Evolutionary conservation across 2,888 invertebrate species (phyloP).

Genomic region (Habroteleia sp.): DNA sequence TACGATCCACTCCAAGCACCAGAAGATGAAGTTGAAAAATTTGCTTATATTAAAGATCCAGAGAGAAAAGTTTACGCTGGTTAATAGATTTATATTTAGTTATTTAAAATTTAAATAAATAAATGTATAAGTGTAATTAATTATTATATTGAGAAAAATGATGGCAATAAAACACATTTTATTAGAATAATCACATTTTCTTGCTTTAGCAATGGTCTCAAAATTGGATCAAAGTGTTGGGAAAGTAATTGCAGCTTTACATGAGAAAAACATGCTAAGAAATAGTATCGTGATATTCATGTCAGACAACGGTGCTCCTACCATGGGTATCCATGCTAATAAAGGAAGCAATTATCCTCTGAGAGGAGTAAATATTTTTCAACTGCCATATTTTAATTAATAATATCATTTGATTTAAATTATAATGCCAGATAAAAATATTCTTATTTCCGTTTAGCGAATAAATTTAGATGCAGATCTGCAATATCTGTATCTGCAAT

Average conservation of each 20-base stretch:
- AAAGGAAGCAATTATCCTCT: slow-evolving; percentile 91
- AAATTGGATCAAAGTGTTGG: slow-evolving; percentile 93
- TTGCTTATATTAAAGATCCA: slow-evolving; percentile 85
- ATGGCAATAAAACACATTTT: no score
- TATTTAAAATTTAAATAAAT: no score
- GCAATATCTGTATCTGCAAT: no score
- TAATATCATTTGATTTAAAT: no score
- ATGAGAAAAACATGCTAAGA: slow-evolving; percentile 86
- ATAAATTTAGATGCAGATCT: no score
- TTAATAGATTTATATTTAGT: no score
- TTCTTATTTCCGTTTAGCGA: no score
- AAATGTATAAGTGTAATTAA: no score
- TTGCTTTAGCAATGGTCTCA: slow-evolving; percentile 91
- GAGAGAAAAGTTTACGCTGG: slow-evolving; percentile 87
- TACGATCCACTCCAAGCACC: slow-evolving; percentile 87
- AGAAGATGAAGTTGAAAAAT: slow-evolving; percentile 86
- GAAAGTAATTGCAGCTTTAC: slow-evolving; percentile 86
- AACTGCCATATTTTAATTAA: no score
- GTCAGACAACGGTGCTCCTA: slow-evolving; percentile 94
- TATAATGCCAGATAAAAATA: no score
- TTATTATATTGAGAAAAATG: no score
- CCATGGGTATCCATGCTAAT: slow-evolving; percentile 87
- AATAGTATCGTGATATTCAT: slow-evolving; percentile 92
- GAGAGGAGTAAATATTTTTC: slow-evolving; percentile 88
- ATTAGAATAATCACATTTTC: background rate